phyloP scores from a whole-genome alignment of 2,797 vertebrate genomes.

The Acanthurus leucopareius region DNA sequence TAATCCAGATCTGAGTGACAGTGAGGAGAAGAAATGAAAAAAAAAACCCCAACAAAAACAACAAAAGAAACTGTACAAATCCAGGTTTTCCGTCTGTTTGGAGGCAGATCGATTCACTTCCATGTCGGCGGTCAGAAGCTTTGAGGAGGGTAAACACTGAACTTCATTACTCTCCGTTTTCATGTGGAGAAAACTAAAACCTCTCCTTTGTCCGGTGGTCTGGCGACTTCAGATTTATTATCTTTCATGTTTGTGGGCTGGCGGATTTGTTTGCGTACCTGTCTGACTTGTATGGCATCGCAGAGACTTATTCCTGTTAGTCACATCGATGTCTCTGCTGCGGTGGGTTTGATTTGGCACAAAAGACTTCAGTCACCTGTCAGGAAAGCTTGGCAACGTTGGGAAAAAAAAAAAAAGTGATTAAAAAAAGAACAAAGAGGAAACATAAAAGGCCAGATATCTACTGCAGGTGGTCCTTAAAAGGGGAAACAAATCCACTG shows the following conservation, averaged over 20 bases:
- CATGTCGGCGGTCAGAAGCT: neutral
- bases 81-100: conserved; percentile 34
- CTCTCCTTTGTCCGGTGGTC: conserved; percentile 4
- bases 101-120: conserved; percentile 22
- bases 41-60: neutral
- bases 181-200: conserved; percentile 20
- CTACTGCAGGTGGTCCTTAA: neutral
- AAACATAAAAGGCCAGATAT: conserved; percentile 17
- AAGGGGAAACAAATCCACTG: conserved; percentile 32
- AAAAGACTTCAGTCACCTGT: conserved; percentile 23
- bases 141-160: conserved; percentile 8
- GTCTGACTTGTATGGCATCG: conserved; percentile 32
- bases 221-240: conserved; percentile 18
- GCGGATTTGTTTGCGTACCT: conserved; percentile 24
- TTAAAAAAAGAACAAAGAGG: neutral
- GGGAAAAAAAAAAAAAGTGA: conserved; percentile 1
- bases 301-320: conserved; percentile 23
- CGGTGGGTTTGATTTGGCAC: conserved; percentile 45
- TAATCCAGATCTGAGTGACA: conserved; percentile 53
- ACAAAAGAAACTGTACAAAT: conserved; percentile 55
- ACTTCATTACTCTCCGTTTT: conserved; percentile 14
- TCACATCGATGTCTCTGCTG: conserved; percentile 28
- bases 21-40: conserved; percentile 20
- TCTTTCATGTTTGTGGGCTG: neutral
- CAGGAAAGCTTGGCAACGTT: conserved; percentile 32